Base-by-base conservation (phyloP, 2,888 invertebrate species). In the Baronia brevicornis region DNA sequence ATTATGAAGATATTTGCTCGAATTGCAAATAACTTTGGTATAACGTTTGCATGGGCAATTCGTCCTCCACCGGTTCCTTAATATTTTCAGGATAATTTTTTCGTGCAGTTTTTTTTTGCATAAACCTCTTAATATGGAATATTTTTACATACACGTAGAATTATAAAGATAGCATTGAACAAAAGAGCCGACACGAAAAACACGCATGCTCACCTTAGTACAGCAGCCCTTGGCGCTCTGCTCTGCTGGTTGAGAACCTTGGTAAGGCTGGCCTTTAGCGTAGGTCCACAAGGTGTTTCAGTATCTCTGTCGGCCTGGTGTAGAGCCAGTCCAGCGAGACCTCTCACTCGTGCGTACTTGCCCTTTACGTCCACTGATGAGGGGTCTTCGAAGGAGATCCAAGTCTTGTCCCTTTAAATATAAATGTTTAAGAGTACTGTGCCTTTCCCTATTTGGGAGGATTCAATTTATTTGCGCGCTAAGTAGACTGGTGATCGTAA, bases 361-460 rank as follows among this genome's bases (percentile, higher is more conserved):
- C 90, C 90, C 78, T 92, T 93, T 44, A 92, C 91, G 51, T 90
- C 89, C 8, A 90, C 86, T 25, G 91, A 91, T 8, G 88, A 89
- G 0, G 88, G 71, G 57, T 93, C 93, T 54, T 93, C 93, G 56
- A 91, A 92, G 3, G 92, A 89, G 28, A 93, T 86, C 92, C 93
- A 93, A 7, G 88, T 87, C 27, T 84, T 84, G 54, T 89, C 86
- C 56, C 89, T 89, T 53, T 4, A 62, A 56, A 33, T 2, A 12
- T 22, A 1, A 3, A 12, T 6, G 17, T 6, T 23, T 13, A 11
- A 28, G 21, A 33, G 19, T 38, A 34, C 48, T 41, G 38, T 10
- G n/a, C n/a, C n/a, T n/a, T n/a, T n/a, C n/a, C n/a, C n/a, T n/a
- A n/a, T n/a, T n/a, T n/a, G n/a, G n/a, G n/a, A n/a, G n/a, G n/a